Base-by-base conservation (phyloP, 2,113 vertebrate genomes). In the Leptobrachium ailaonicum region DNA sequence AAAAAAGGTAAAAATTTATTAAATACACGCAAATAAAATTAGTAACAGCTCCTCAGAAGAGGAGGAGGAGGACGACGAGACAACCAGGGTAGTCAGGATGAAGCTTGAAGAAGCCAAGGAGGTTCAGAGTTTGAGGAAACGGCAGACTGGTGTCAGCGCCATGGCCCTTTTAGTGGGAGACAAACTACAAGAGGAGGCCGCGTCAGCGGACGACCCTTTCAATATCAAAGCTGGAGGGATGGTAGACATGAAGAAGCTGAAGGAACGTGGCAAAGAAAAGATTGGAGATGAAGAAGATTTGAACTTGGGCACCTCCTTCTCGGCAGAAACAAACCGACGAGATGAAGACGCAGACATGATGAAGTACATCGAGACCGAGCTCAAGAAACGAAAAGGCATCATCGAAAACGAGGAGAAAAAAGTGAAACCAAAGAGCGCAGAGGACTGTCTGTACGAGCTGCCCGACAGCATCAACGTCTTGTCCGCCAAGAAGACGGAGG, bases 291-390 rank as follows among this genome's bases (percentile, higher is more conserved):
- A 98, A 76, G 96, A 94, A 0, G 98, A 99, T 42, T 93, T 99
- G 47, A 98, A 96, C 84, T 89, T 99, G 82, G 97, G 98, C 6
- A 99, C 97, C 0, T 98, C 98, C 0, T 99, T 99, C 85, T 99
- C 98, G 0, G 98, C 97, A 5, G 98, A 99, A 85, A 99, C 98
- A 44, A 99, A 99, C 90, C 91, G 98, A 86, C 89, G 97, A 83
- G 97, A 99, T 47, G 97, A 99, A 87, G 98, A 99, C 81, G 97
- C 97, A 0, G 98, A 99, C 91, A 99, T 99, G 98, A 98, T 99
- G 97, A 99, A 99, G 85, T 99, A 99, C 85, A 99, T 99, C n/a
- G 98, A 99, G 88, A 99, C 97, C 0, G 98, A 99, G 87, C 91
- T 99, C 76, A 99, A 96, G 89, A 98, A 97, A 89, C 95, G 95